Conservation (phyloP, 2,888 invertebrate genomes). For the Norana najaformis region DNA sequence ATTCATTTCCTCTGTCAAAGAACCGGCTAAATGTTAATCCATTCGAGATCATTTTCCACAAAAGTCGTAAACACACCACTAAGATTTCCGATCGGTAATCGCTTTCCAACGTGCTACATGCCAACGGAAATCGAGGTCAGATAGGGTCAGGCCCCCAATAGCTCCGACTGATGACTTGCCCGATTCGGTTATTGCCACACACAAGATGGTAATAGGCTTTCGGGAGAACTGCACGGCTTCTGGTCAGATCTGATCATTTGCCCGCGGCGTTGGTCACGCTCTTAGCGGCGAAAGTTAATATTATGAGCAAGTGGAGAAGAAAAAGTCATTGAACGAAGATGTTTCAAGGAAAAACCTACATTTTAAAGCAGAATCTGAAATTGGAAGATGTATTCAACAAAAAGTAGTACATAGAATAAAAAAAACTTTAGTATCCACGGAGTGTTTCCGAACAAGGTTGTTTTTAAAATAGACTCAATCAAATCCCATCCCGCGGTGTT, state of each 20-base stretch:
- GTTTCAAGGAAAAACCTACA: neutral
- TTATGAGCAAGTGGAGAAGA: neutral
- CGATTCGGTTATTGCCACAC: neutral
- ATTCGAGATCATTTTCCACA: neutral
- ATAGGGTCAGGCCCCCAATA: neutral
- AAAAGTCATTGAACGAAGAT: neutral
- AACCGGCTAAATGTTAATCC: neutral
- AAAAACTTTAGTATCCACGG: no score
- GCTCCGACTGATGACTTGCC: neutral
- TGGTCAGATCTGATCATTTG: neutral
- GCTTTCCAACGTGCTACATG: neutral
- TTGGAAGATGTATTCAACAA: no score
- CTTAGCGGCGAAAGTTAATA: neutral
- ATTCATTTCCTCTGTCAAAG: neutral
- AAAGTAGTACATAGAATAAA: neutral
- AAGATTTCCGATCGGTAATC: neutral
- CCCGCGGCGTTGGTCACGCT: neutral
- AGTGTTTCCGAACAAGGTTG: no score
- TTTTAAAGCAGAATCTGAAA: neutral
- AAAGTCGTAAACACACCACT: neutral
- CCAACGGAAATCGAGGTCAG: neutral
- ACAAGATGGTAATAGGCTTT: no score
- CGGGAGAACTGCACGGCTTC: neutral
- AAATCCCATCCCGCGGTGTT: no score
- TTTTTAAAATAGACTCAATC: no score